Evolutionary conservation across 2,888 invertebrate species (phyloP), one percentile per base, ranked within the genome.

Genomic region (Platycheirus rosarum): DNA sequence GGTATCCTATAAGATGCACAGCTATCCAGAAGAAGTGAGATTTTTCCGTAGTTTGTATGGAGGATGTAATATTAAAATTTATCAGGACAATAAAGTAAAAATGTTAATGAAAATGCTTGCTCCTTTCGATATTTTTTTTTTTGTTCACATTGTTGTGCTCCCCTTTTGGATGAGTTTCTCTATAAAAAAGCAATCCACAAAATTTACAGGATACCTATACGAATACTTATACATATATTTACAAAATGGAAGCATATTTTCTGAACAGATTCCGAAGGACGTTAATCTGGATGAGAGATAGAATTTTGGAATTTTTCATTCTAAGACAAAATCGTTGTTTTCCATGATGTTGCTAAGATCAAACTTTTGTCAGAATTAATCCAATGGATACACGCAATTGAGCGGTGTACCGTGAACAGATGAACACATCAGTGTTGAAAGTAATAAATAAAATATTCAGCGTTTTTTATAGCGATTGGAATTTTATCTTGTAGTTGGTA

Each of bases 81-180:
- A 84, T 84, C 76, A 73, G 80, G 77, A 85, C 84, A 84, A 85
- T 85, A 85, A 85, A 85, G 84, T 84, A 85, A 74, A 84, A 85
- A 85, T 84, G 84, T 84, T 85, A 84, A 85, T 85, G 85, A 85
- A 85, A 85, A 85, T 85, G 68, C 80, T 79, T 63, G 35, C 35
- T 37, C 7, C 35, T 46, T 63, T 18, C 35, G 32, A 3, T 13
- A 11, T 37, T 35, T 48, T 26, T 35, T 46, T 13, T 63, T 32
- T 9, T 29, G 7, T 40, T 40, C 3, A 7, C 18, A 2, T 18
- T 11, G 13, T 37, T 26, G n/a, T 35, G 26, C 5, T 63, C 23
- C 20, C 35, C 20, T 48, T 16, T 42, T 13, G 32, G 16, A 20
- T 29, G 8, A 40, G 14, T 44, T 40, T 55, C 23, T 40, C 14